Evolutionary conservation across 2,113 vertebrate genomes (phyloP), one percentile per base, ranked within the genome.

Genomic region (Upupa epops): DNA sequence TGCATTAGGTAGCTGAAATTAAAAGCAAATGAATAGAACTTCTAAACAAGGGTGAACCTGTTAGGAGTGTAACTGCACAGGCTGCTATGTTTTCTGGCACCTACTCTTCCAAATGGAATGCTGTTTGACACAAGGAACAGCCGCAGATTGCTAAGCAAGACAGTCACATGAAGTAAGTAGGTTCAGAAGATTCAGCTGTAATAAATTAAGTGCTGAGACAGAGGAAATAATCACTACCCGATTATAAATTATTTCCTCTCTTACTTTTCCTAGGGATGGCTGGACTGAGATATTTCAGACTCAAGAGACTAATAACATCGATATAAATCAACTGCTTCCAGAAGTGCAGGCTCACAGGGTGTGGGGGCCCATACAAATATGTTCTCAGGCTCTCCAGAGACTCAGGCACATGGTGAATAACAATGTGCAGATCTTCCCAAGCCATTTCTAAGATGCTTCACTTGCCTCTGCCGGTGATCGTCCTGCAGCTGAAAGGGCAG

Each of bases 201-300:
- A 86, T 86, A 80, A 59, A 94, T 87, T 58, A 94, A 90, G 56
- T 45, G 40, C 13, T 80, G 72, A 68, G 49, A 59, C n/a, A 34
- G 68, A 92, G 56, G 75, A 94, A 96, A 95, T 52, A 90, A 90
- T 70, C 83, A 93, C 66, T 46, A 90, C 51, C 40, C 37, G 32
- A 59, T 84, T 37, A 92, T 88, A 93, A 95, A 93, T 87, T 93
- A 95, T 70, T 86, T 95, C 86, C 84, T 36, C 36, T 79, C n/a
- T 46, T 86, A 59, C n/a, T 94, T 79, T 66, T n/a, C 51, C 66
- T 79, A 69, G 81, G 29, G 86, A 82, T 73, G 75, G 29, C n/a
- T 52, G 48, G 55, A 55, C 90, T 69, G 56, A 60, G 68, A 90
- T 74, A 54, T 73, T 83, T 84, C 28, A 84, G 71, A 36, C n/a